phyloP scores from a whole-genome alignment of 2,888 invertebrate species.

The Apodemia duryi region DNA sequence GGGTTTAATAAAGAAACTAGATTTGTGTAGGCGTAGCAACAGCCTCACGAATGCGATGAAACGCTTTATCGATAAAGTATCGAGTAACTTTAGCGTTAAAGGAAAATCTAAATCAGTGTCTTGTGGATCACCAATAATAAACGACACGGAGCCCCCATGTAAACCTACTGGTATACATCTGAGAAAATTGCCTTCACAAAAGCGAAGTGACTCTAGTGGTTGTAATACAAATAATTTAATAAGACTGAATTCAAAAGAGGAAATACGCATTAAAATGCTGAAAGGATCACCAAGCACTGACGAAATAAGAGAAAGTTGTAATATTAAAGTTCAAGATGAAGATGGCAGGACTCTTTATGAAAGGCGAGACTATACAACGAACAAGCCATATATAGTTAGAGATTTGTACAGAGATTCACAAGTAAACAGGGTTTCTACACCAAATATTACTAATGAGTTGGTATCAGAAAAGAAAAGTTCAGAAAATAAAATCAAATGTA shows the following conservation, averaged over 20 bases:
- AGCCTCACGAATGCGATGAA: slow-evolving; percentile 15
- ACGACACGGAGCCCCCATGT: slow-evolving; percentile 20
- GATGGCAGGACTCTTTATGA: slow-evolving; percentile 54
- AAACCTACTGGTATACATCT: slow-evolving; percentile 41
- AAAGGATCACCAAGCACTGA: slow-evolving; percentile 44
- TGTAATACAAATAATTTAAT: slow-evolving; percentile 30
- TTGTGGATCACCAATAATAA: slow-evolving; percentile 22
- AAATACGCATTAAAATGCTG: slow-evolving; percentile 44
- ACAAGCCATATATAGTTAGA: slow-evolving; percentile 36
- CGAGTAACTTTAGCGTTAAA: slow-evolving; percentile 15
- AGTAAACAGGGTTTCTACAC: slow-evolving; percentile 42
- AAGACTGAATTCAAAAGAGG: slow-evolving; percentile 42
- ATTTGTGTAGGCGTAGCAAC: slow-evolving; percentile 16
- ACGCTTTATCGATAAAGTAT: slow-evolving; percentile 20
- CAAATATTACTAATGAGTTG: slow-evolving; percentile 35
- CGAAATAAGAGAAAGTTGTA: slow-evolving; percentile 45
- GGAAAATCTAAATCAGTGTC: slow-evolving; percentile 14
- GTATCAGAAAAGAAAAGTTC: slow-evolving; percentile 33
- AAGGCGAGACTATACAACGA: slow-evolving; percentile 43
- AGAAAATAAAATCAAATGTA: slow-evolving; percentile 36
- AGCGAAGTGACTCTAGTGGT: slow-evolving; percentile 35
- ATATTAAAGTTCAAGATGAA: slow-evolving; percentile 51
- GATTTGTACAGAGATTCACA: slow-evolving; percentile 46
- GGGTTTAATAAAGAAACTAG: slow-evolving; percentile 17
- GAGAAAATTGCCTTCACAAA: slow-evolving; percentile 40